Evolutionary conservation across 2,797 vertebrate species (phyloP).

Genomic region (Prionace glauca): DNA sequence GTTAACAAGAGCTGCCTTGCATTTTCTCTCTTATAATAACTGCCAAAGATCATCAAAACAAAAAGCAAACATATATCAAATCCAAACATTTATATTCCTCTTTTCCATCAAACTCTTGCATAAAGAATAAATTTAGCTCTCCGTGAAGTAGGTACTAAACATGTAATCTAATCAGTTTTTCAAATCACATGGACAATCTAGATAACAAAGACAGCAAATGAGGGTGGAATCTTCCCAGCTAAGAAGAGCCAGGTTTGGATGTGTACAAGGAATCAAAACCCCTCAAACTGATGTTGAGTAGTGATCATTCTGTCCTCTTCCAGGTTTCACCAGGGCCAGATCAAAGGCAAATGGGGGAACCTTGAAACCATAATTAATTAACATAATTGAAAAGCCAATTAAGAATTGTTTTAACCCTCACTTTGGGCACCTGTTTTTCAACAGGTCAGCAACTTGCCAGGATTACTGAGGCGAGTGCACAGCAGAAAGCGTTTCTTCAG

Average conservation of each 20-base stretch:
- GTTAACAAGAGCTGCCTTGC: conserved; percentile 42
- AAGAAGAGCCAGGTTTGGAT: background rate
- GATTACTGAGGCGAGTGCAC: too few species aligned
- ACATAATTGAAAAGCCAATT: background rate
- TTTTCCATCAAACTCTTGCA: background rate
- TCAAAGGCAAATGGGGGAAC: background rate
- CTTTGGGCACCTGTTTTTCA: too few species aligned
- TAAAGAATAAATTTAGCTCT: background rate
- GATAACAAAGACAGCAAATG: background rate
- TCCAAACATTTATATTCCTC: background rate
- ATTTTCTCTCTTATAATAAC: background rate
- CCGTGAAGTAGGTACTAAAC: background rate
- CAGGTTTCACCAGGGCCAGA: background rate
- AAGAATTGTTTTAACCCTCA: too few species aligned
- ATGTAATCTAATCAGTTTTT: background rate
- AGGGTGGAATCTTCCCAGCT: background rate
- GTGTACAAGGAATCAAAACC: background rate
- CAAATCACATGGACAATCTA: background rate
- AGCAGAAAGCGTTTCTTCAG: too few species aligned
- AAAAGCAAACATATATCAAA: conserved; percentile 7
- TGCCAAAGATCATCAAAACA: background rate
- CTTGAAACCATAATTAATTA: background rate
- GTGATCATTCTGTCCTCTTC: background rate
- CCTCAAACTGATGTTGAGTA: background rate
- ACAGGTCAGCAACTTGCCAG: too few species aligned